Conservation (phyloP, 2,888 invertebrate genomes). For the Blastobasis adustella region DNA sequence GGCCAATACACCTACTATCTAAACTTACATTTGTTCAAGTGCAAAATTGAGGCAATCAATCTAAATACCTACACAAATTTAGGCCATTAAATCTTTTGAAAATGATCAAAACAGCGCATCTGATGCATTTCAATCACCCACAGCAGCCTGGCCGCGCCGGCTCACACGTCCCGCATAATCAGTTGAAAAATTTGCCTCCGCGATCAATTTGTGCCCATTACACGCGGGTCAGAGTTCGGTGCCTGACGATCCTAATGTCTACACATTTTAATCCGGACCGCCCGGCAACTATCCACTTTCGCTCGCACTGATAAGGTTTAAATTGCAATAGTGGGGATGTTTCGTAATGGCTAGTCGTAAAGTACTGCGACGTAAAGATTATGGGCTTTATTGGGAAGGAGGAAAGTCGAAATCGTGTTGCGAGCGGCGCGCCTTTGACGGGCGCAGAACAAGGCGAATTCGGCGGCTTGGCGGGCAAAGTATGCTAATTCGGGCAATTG, state of each 20-base stretch:
- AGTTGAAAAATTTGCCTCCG: constrained; percentile 46
- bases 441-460: constrained; percentile 45
- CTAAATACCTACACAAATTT: too few relatives aligned
- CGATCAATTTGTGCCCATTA: constrained; percentile 59
- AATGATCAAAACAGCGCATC: too few relatives aligned
- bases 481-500: constrained; percentile 67
- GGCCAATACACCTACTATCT: too few relatives aligned
- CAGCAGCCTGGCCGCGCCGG: background rate
- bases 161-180: constrained; percentile 32
- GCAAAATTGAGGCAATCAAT: too few relatives aligned
- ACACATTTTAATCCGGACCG: constrained; percentile 19
- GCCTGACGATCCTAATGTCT: constrained; percentile 31
- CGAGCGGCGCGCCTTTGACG: constrained; percentile 46
- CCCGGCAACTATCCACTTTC: background rate
- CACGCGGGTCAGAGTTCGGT: constrained; percentile 49
- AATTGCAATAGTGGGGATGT: too few relatives aligned
- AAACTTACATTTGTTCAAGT: too few relatives aligned
- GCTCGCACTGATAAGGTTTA: too few relatives aligned
- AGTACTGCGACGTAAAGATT: constrained; percentile 9
- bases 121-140: background rate
- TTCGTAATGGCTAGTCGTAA: background rate
- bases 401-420: constrained; percentile 22
- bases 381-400: constrained; percentile 18
- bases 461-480: constrained; percentile 48
- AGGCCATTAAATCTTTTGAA: too few relatives aligned